phyloP scores from a whole-genome alignment of 2,113 vertebrate genomes.

The Lagenorhynchus albirostris region DNA sequence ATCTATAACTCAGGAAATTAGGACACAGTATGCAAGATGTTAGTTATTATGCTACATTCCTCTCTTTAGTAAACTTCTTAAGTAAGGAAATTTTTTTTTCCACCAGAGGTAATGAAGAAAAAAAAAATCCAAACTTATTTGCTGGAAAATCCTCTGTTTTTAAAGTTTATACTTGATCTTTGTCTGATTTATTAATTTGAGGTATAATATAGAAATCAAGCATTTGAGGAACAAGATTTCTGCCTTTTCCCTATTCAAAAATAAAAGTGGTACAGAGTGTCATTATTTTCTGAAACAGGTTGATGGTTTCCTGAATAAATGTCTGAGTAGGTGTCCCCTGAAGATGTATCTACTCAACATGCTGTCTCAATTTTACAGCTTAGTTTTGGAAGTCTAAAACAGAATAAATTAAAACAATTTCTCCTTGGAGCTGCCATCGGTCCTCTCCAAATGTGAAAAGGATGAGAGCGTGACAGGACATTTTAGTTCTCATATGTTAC shows the following conservation, averaged over 20 bases:
- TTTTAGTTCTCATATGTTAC: neutral
- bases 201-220: neutral
- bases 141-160: neutral
- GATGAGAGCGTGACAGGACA: neutral
- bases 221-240: neutral
- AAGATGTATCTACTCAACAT: neutral
- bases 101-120: neutral
- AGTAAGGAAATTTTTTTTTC: neutral
- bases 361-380: neutral
- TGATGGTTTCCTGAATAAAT: constrained; percentile 29
- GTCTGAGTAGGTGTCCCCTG: neutral
- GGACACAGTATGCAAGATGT: neutral
- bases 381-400: neutral
- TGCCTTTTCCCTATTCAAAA: neutral
- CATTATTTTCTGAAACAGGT: neutral
- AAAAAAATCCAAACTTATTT: neutral
- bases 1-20: neutral
- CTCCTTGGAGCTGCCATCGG: neutral
- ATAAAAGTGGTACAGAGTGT: neutral
- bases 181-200: neutral
- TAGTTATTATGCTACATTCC: neutral
- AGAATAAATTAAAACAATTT: constrained; percentile 21
- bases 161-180: neutral
- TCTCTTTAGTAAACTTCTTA: neutral
- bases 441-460: neutral